Conservation (phyloP, 1,140 invertebrate genomes). For the Hypothenemus hampei region DNA sequence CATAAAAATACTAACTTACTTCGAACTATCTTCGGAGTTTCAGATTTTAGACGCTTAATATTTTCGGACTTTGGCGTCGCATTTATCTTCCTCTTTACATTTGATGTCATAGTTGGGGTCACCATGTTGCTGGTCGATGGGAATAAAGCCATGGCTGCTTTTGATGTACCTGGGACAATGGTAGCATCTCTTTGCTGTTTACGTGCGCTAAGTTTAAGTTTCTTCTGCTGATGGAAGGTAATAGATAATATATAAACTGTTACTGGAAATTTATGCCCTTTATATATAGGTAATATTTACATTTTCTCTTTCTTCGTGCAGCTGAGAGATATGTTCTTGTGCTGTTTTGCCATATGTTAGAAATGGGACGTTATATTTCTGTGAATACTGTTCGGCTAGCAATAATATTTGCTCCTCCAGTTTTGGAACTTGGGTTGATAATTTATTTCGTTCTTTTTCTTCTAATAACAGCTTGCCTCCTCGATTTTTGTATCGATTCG, state of each 20-base stretch:
- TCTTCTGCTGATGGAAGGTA: conserved; percentile 23
- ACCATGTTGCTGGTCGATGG: conserved; percentile 13
- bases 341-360: conserved; percentile 52
- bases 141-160: conserved; percentile 13
- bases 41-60: not conserved
- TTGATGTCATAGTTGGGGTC: not conserved
- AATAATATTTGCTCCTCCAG: conserved; percentile 58
- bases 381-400: conserved; percentile 53
- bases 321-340: conserved; percentile 26
- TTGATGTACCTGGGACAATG: not conserved
- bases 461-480: conserved; percentile 77
- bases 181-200: conserved; percentile 29
- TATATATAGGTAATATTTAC: conserved; percentile 19
- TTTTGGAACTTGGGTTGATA: conserved; percentile 51
- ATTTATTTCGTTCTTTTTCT: conserved; percentile 73
- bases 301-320: conserved; percentile 29
- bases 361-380: conserved; percentile 50
- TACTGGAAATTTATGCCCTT: not conserved
- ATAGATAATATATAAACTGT: not conserved
- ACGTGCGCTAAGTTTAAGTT: conserved; percentile 31
- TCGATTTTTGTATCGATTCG: conserved; percentile 77
- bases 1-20: not conserved
- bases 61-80: conserved; percentile 2
- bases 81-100: conserved; percentile 16
- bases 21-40: not conserved